Evolutionary conservation across 2,797 vertebrate species (phyloP), one percentile per base, ranked within the genome.

Genomic region (Macropus fuliginosus): DNA sequence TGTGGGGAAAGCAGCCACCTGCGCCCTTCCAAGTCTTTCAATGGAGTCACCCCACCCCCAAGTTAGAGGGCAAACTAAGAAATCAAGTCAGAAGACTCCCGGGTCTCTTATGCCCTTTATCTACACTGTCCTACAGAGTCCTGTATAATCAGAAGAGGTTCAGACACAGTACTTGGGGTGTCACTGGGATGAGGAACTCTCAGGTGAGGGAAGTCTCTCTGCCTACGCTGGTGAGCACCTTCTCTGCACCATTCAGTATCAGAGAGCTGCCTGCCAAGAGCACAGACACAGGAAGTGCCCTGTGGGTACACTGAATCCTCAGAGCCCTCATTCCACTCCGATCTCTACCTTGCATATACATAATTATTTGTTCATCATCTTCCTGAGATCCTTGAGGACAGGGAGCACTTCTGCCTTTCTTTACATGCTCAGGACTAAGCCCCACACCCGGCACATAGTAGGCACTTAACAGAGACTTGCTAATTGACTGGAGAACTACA

Each of bases 51-150:
- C 0, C 14, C 0, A 13, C 55, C 16, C 34, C 2, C 0, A 81
- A 55, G 57, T 56, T 89, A 29, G n/a, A 2, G 34, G 14, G 24
- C 91, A 89, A 40, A 31, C 56, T 91, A 34, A 29, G 55, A 96
- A 94, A 90, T 24, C 52, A 9, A 94, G 94, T 90, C 93, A 96
- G 81, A 91, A 62, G 94, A 96, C 92, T 62, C 59, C 92, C 93
- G 97, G 92, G 94, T 95, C 56, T 93, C 54, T 89, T 92, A 93
- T 93, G 62, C 50, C 94, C 87, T 50, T 91, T 12, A 11, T 18
- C 92, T 54, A 96, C 94, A 93, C 28, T 13, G 27, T 54, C 57
- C 93, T 92, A n/a, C 57, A 90, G 94, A 96, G 91, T 54, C 40
- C 56, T 55, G 92, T 29, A 91, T 93, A 94, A 90, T 55, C 56